These are phyloP conservation scores for Aleiodes sp. DNA, from an alignment of 1,140 invertebrate species.

Conservation along the genomic window DNA sequence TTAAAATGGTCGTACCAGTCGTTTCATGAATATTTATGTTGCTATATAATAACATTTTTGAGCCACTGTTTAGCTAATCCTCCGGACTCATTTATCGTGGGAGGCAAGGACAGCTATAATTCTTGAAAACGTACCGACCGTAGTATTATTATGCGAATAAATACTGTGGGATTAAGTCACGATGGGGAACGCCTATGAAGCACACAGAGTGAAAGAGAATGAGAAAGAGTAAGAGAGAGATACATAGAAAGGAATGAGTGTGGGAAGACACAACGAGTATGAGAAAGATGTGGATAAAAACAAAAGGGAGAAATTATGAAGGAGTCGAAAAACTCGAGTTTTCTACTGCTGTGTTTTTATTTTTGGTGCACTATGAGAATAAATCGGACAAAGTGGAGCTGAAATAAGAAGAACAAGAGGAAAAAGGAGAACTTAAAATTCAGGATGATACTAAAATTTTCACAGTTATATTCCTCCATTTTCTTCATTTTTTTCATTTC, in stretches of 20 bases:
- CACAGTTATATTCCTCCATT: slow-evolving; percentile 13
- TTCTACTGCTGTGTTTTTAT: slow-evolving; percentile 21
- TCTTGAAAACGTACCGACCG: slow-evolving; percentile 63
- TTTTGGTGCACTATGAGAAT: slow-evolving; percentile 14
- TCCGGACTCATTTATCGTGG: slow-evolving; percentile 66
- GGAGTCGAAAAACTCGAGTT: slow-evolving; percentile 8
- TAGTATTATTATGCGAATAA: slow-evolving; percentile 65
- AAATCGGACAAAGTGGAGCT: neutral
- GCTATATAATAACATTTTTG: slow-evolving; percentile 68
- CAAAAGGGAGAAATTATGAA: slow-evolving; percentile 27
- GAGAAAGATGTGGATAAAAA: neutral
- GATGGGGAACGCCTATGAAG: slow-evolving; percentile 46
- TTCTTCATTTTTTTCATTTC: neutral
- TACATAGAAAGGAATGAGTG: slow-evolving; percentile 12
- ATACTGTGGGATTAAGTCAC: slow-evolving; percentile 59
- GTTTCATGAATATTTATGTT: slow-evolving; percentile 67
- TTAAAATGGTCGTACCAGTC: slow-evolving; percentile 39
- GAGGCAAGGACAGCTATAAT: slow-evolving; percentile 65
- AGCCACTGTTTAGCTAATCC: slow-evolving; percentile 68
- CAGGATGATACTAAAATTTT: slow-evolving; percentile 11
- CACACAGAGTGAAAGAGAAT: slow-evolving; percentile 28
- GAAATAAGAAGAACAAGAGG: slow-evolving; percentile 8
- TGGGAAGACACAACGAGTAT: neutral
- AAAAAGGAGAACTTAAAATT: slow-evolving; percentile 8
- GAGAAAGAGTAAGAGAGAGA: too few species aligned